phyloP scores from a whole-genome alignment of 2,888 invertebrate species.

The Neria commutata region DNA sequence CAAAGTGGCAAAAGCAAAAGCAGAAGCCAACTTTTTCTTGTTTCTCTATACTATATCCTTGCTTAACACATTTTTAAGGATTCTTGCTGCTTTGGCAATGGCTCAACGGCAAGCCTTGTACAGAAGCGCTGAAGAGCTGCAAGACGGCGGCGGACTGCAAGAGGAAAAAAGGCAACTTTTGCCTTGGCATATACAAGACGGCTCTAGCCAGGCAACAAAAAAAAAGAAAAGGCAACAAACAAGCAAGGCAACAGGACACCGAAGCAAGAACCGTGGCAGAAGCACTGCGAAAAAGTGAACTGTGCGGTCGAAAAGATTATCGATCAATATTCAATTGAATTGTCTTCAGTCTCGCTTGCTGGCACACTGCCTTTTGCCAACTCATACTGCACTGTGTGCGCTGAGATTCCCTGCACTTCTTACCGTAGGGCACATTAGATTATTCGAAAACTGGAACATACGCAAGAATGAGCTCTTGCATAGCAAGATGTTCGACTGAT shows the following conservation, averaged over 20 bases:
- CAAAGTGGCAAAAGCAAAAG: no score
- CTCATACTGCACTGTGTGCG: no score
- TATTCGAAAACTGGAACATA: no score
- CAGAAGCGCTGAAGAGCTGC: not conserved
- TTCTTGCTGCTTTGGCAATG: slow-evolving; percentile 21
- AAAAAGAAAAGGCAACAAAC: not conserved
- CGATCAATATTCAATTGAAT: slow-evolving; percentile 43
- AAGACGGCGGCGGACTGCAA: not conserved
- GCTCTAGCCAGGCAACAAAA: not conserved
- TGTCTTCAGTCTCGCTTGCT: slow-evolving; percentile 37
- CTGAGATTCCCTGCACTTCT: no score
- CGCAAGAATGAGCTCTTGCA: no score
- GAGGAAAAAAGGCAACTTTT: not conserved
- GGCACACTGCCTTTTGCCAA: no score
- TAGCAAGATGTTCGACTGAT: no score
- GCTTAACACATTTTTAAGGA: slow-evolving; percentile 36
- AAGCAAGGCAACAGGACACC: no score
- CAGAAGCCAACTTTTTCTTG: not conserved
- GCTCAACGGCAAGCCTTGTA: not conserved
- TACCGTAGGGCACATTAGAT: no score
- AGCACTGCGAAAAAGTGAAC: no score
- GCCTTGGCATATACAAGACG: not conserved
- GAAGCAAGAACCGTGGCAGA: no score
- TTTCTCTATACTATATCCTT: not conserved
- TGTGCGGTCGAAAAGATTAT: slow-evolving; percentile 41